Evolutionary conservation across 2,797 vertebrate genomes (phyloP).

Genomic region (Coregonus ussuriensis): DNA sequence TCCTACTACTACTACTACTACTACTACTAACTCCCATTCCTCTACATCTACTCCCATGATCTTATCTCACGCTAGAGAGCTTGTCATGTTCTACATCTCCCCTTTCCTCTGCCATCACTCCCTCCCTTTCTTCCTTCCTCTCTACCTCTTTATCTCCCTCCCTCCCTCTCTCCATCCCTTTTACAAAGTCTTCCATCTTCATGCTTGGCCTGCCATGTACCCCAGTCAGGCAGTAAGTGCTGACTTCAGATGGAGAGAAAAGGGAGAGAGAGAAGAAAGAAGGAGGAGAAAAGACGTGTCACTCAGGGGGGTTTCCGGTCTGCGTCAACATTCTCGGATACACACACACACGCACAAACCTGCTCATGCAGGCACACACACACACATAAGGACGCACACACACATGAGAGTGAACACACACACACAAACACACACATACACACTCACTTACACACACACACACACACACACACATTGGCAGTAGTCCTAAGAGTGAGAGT

Average conservation of each 20-base stretch:
- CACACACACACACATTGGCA: background rate
- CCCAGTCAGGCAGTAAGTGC: conserved; percentile 13
- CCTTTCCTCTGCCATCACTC: conserved; percentile 8
- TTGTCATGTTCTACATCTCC: conserved; percentile 32
- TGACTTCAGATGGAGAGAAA: conserved; percentile 9
- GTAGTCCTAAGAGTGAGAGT: too few species aligned
- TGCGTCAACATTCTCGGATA: conserved; percentile 5
- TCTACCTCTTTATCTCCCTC: background rate
- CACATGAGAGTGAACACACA: too few species aligned
- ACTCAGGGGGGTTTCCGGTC: conserved; percentile 5
- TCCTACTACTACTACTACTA: too few species aligned
- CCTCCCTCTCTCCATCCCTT: conserved; percentile 13
- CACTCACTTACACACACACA: background rate
- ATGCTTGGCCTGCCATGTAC: conserved; percentile 19
- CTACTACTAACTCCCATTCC: conserved; percentile 12
- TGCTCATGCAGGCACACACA: too few species aligned
- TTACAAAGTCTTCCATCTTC: conserved; percentile 25
- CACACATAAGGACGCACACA: background rate
- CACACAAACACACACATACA: too few species aligned
- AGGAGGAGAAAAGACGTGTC: background rate
- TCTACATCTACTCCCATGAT: background rate
- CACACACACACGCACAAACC: background rate
- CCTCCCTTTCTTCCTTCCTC: too few species aligned
- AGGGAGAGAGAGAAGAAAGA: conserved; percentile 7
- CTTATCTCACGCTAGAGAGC: conserved; percentile 43